These are phyloP conservation scores for Tubulanus polymorphus DNA, from an alignment of 2,888 invertebrate species.

Conservation along the genomic window DNA sequence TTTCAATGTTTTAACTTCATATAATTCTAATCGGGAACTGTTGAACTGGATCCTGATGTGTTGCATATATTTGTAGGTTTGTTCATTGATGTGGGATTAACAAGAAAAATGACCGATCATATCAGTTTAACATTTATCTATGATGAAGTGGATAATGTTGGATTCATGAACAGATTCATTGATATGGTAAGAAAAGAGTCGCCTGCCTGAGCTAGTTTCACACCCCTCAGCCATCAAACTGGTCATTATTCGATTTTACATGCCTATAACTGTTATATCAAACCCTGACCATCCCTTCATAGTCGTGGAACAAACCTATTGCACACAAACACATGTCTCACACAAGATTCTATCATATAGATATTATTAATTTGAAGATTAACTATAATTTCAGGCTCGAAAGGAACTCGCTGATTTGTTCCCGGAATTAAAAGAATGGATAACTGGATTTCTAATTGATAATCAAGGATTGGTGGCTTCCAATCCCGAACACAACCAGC, in stretches of 20 bases:
- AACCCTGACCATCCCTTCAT: too few species aligned
- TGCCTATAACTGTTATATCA: too few species aligned
- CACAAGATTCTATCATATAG: too few species aligned
- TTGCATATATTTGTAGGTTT: slow-evolving; percentile 44
- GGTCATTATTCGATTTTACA: too few species aligned
- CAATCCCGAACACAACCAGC: slow-evolving; percentile 8
- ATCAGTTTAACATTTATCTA: slow-evolving; percentile 51
- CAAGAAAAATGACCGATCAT: slow-evolving; percentile 51
- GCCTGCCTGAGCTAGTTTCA: too few species aligned
- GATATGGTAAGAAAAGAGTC: slow-evolving; percentile 41
- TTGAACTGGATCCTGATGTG: too few species aligned
- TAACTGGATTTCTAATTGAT: slow-evolving; percentile 14
- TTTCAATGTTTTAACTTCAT: too few species aligned
- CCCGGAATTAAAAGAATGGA: slow-evolving; percentile 12
- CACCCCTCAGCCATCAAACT: too few species aligned
- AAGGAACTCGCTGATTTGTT: slow-evolving; percentile 1
- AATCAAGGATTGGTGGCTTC: slow-evolving; percentile 21
- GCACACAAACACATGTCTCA: too few species aligned
- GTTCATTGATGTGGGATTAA: slow-evolving; percentile 52
- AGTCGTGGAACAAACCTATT: too few species aligned
- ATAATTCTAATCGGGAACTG: too few species aligned
- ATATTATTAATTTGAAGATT: too few species aligned
- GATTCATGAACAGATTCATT: slow-evolving; percentile 43
- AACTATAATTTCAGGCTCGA: neutral
- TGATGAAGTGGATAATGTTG: slow-evolving; percentile 48